Evolutionary conservation across 2,888 invertebrate genomes (phyloP), one percentile per base, ranked within the genome.

Genomic region (Pherbina coryleti): DNA sequence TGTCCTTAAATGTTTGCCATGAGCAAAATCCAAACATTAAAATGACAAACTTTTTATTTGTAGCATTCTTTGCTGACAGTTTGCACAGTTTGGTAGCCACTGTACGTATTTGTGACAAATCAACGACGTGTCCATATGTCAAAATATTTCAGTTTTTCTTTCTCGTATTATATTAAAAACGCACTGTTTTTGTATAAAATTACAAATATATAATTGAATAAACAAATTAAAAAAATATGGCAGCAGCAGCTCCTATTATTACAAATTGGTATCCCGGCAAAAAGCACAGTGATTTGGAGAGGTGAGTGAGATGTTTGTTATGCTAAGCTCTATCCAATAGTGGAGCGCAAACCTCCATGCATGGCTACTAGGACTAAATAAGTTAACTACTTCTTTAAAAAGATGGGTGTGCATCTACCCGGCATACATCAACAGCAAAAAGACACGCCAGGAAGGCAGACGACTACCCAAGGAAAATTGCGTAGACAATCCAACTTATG

Each of bases 331-430:
- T 44, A 7, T 11, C 19, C 28, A 19, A n/a, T 22, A 22, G 19
- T 11, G 8, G n/a, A n/a, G 1, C 22, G 44, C 9, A 17, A 66
- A 51, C 3, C 14, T 22, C 1, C 37, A 17, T 37, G 37, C 19
- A 2, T 28, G 1, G 0, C 11, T 22, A 5, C 5, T 11, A 22
- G n/a, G 7, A 66, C 28, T 3, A 70, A 71, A 34, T 37, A 19
- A 34, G 2, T 57, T 5, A 19, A n/a, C 17, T 25, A 34, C 44
- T 31, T 37, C 64, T 69, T 31, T 75, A 83, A 89, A 88, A 79
- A 91, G 96, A 87, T 99, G 99, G 99, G 92, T 98, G 77, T 98
- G 98, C 87, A 94, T 99, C 80, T 99, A 99, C 89, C 99, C 99
- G 76, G 95, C 97, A 0, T 99, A 99, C 85, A 91, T 99, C 71